Evolutionary conservation across 2,113 vertebrate genomes (phyloP), one percentile per base, ranked within the genome.

Genomic region (Lates calcarifer): DNA sequence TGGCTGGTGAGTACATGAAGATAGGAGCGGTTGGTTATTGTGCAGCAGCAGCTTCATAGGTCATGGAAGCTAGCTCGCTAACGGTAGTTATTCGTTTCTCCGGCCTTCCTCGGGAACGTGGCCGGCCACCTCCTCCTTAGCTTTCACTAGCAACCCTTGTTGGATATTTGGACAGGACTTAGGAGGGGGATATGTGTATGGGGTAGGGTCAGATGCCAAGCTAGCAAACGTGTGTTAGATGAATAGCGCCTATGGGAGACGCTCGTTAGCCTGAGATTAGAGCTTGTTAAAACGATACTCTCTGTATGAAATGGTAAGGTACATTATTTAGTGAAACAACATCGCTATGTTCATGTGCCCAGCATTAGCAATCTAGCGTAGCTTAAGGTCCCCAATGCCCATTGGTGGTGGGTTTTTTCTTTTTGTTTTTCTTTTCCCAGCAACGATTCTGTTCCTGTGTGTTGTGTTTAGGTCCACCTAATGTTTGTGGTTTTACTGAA

Each of bases 41-140:
- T 70, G 68, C 37, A 56, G 41, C 43, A 57, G 18, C 65, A 31
- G 65, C 66, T 79, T 18, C 60, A 39, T 35, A 45, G 26, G 74
- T 71, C 83, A 62, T 24, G 71, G 49, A 55, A 24, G 83, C 70
- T 62, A 79, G 72, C 61, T 61, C 14, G 45, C 61, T 43, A 61
- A 24, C 9, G 72, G 47, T 29, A 37, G 67, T 60, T 60, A 0
- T 33, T 29, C 45, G 5, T 33, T 63, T 71, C 55, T 76, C 14
- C 22, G 90, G 90, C 91, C 90, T 91, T 66, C 65, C 4, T 2
- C 56, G 3, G 74, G 67, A 90, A 71, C 74, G 79, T 84, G 81
- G 79, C 29, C 81, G 55, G 57, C 68, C 77, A 76, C 83, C 85
- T 68, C 79, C 85, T 67, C 68, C 53, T 74, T 88, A 78, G 81